phyloP scores from a whole-genome alignment of 2,797 vertebrate genomes.

The Crocidura indochinensis region DNA sequence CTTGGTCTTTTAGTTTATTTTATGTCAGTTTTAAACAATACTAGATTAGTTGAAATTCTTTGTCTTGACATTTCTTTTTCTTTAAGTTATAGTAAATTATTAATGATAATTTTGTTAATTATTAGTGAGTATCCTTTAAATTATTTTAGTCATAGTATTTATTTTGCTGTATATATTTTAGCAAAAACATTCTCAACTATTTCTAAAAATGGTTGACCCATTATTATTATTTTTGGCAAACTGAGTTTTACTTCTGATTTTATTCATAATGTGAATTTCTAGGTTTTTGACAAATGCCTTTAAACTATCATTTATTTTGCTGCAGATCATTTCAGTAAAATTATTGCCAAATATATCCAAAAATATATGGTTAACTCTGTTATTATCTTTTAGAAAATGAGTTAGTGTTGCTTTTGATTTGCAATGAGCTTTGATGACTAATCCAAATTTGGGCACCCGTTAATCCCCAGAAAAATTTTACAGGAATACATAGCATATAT shows the following conservation, averaged over 20 bases:
- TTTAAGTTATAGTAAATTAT: constrained; percentile 9
- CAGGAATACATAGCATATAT: not conserved
- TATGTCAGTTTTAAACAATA: not conserved
- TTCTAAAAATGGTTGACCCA: not conserved
- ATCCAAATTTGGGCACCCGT: not conserved
- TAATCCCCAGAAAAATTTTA: not conserved
- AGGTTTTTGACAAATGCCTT: no score
- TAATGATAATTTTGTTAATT: constrained; percentile 45
- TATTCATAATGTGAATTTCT: no score
- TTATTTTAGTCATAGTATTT: not conserved
- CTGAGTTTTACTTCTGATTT: not conserved
- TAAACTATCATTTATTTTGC: constrained; percentile 22
- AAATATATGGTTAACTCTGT: not conserved
- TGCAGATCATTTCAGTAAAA: constrained; percentile 21
- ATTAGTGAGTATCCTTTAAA: not conserved
- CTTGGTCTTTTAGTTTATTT: not conserved
- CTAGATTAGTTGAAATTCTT: not conserved
- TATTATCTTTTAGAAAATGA: not conserved
- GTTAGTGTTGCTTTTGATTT: not conserved
- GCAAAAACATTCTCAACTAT: constrained; percentile 14
- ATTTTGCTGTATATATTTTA: not conserved
- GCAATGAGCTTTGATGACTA: not conserved
- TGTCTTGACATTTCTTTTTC: constrained; percentile 16
- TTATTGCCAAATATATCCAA: not conserved
- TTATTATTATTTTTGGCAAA: not conserved